phyloP scores from a whole-genome alignment of 2,888 invertebrate genomes.

The Lymantria dispar region DNA sequence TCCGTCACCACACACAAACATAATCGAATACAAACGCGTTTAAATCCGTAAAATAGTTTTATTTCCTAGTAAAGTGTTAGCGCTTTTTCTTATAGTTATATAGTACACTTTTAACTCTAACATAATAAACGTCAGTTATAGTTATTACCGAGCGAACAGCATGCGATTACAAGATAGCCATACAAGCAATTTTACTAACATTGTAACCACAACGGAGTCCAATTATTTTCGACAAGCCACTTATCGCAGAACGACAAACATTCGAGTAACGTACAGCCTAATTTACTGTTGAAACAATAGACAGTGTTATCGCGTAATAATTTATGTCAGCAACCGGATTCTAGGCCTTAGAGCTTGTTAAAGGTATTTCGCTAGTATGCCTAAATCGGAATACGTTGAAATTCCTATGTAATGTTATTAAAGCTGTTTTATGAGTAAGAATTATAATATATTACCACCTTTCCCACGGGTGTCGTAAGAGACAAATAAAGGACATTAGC shows the following conservation, averaged over 20 bases:
- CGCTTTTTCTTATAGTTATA: no score
- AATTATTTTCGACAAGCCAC: slow-evolving; percentile 15
- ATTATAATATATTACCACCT: no score
- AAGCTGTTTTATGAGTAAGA: not conserved
- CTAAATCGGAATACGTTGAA: not conserved
- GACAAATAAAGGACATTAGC: no score
- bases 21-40: no score
- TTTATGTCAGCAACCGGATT: slow-evolving; percentile 42
- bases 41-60: no score
- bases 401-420: not conserved
- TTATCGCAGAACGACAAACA: not conserved
- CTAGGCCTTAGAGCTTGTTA: slow-evolving; percentile 1
- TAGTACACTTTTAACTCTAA: no score
- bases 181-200: slow-evolving; percentile 1
- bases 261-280: not conserved
- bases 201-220: slow-evolving; percentile 3
- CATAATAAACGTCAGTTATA: no score
- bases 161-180: slow-evolving; percentile 1
- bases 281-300: slow-evolving; percentile 8
- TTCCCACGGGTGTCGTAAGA: no score
- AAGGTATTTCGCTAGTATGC: not conserved
- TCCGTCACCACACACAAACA: not conserved
- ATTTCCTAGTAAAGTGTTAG: no score
- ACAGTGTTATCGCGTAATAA: slow-evolving; percentile 12
- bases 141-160: not conserved